Conservation (phyloP, 2,888 invertebrate species). For the Ophraella communa region DNA sequence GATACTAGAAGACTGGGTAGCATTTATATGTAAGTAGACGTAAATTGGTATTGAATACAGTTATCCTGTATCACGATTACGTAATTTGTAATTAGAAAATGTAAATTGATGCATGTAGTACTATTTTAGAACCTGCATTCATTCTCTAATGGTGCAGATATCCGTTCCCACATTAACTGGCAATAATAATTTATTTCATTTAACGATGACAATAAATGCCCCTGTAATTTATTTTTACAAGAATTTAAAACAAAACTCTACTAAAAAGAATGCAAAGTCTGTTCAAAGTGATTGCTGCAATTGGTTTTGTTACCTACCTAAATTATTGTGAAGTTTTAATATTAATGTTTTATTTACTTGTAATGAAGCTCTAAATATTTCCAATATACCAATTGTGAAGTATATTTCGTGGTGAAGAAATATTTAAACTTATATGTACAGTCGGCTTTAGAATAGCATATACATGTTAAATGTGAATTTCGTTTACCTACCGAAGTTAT, state of each 20-base stretch:
- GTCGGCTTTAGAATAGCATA: too few species aligned
- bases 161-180: not conserved
- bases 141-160: not conserved
- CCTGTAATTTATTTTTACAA: not conserved
- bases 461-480: too few species aligned
- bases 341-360: too few species aligned
- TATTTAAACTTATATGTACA: too few species aligned
- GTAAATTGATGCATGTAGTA: slow-evolving; percentile 14
- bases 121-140: not conserved
- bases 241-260: not conserved
- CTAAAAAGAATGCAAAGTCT: too few species aligned
- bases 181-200: not conserved
- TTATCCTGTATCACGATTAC: slow-evolving; percentile 19
- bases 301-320: too few species aligned
- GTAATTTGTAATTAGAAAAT: slow-evolving; percentile 25
- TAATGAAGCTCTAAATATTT: too few species aligned
- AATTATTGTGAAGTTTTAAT: too few species aligned
- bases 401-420: too few species aligned
- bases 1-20: not conserved
- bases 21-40: slow-evolving; percentile 5
- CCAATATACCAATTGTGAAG: too few species aligned
- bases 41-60: slow-evolving; percentile 18
- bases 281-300: too few species aligned
- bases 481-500: too few species aligned
- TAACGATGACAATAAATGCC: not conserved